These are phyloP conservation scores for Trichogramma dendrolimi DNA, from an alignment of 2,888 invertebrate genomes.

Conservation along the genomic window DNA sequence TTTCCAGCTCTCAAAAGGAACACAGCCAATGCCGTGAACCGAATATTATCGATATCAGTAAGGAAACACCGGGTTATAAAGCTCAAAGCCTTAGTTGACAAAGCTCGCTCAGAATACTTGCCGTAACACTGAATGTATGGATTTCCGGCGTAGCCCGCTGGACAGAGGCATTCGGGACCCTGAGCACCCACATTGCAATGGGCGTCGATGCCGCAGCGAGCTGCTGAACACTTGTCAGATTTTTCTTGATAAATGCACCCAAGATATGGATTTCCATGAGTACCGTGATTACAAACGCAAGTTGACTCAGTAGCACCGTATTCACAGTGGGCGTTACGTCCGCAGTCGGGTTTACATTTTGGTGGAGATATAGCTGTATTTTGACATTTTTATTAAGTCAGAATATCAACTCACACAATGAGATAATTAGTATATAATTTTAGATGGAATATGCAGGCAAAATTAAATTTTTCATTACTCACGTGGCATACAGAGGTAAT, in stretches of 20 bases:
- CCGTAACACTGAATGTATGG: slow-evolving; percentile 79
- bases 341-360: slow-evolving; percentile 75
- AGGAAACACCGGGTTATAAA: slow-evolving; percentile 18
- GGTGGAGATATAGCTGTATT: slow-evolving; percentile 72
- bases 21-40: slow-evolving; percentile 17
- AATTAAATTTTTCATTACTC: slow-evolving; percentile 52
- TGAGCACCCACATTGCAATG: slow-evolving; percentile 73
- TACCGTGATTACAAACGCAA: slow-evolving; percentile 81
- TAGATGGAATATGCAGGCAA: background rate
- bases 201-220: slow-evolving; percentile 74
- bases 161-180: slow-evolving; percentile 77
- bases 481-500: slow-evolving; percentile 87
- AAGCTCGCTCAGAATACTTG: slow-evolving; percentile 35
- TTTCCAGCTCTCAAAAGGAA: slow-evolving; percentile 2
- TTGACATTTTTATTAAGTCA: too few relatives aligned
- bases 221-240: slow-evolving; percentile 64
- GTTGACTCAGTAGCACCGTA: slow-evolving; percentile 68
- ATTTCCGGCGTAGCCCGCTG: slow-evolving; percentile 79
- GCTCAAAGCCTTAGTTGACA: slow-evolving; percentile 25
- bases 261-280: slow-evolving; percentile 82
- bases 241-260: slow-evolving; percentile 70
- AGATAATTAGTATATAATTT: background rate
- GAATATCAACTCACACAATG: too few relatives aligned
- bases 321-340: slow-evolving; percentile 80
- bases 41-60: slow-evolving; percentile 11